Base-by-base conservation (phyloP, 2,888 invertebrate species). In the Rhingia campestris region DNA sequence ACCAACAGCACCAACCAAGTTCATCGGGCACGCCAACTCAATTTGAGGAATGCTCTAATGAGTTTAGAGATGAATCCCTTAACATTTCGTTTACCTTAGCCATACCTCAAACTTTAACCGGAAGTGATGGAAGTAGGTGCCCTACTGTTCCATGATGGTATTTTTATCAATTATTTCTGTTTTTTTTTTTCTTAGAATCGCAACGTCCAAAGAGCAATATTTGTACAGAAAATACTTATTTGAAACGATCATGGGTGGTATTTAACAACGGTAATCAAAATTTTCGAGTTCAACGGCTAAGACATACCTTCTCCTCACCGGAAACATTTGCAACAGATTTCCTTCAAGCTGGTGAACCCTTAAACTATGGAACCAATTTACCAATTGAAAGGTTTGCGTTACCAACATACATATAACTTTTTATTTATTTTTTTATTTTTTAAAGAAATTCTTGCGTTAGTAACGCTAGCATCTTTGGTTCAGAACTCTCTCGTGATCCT, bases 31-130 rank as follows among this genome's bases (percentile, higher is more conserved):
- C 89, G 63, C 82, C 87, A 87, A 88, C 88, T 86, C 89, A 89
- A 88, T 87, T 89, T 86, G 91, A 91, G 87, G 91, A 91, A 86
- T 88, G 88, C 87, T 90, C 90, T 86, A 88, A 89, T 81, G 90
- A 89, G 86, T 91, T 90, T 86, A 87, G 89, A 86, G 91, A 91
- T 87, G 88, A 89, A 77, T 90, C 91, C 70, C 89, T 91, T 88
- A 89, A 91, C 88, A 91, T 91, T 88, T 91, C 91, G 75, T 89
- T 91, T 88, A 89, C 91, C 86, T 82, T 91, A 87, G 90, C 90
- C 9, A 87, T 91, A 70, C 89, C 91, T 39, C 86, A 86, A 47
- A 77, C 82, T 14, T 61, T 86, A 51, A 79, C 86, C 61, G 86
- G 82, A 35, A 86, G 69, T 53, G 88, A 88, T 77, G 81, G 72